Evolutionary conservation across 2,797 vertebrate genomes (phyloP).

Genomic region (Pantherophis alleghaniensis): DNA sequence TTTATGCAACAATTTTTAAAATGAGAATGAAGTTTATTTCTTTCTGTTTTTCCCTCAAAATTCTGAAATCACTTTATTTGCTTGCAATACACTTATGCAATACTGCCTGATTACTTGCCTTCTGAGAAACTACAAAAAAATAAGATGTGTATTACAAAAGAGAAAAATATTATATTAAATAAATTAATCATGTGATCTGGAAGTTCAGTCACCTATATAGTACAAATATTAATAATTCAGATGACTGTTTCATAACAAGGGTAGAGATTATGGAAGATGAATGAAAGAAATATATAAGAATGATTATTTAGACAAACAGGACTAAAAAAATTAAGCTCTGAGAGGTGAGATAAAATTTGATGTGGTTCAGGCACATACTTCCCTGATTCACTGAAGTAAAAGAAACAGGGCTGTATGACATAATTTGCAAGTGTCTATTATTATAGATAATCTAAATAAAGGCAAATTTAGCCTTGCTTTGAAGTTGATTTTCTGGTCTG

Average conservation of each 20-base stretch:
- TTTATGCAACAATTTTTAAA: background rate
- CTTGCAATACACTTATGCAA: constrained; percentile 5
- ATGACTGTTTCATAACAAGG: constrained; percentile 35
- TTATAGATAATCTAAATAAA: background rate
- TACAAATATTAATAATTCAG: constrained; percentile 52
- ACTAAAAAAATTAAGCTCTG: background rate
- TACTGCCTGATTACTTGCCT: background rate
- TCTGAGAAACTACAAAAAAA: constrained; percentile 31
- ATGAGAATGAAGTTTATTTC: background rate
- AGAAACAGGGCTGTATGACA: background rate
- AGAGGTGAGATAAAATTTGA: background rate
- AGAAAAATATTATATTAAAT: constrained; percentile 43
- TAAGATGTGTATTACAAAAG: background rate
- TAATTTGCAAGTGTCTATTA: background rate
- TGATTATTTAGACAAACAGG: background rate
- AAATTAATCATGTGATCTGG: constrained; percentile 54
- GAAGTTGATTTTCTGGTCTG: background rate
- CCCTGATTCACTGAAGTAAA: background rate
- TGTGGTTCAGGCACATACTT: background rate
- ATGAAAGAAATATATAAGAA: background rate
- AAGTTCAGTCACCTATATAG: constrained; percentile 23
- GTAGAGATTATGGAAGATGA: background rate
- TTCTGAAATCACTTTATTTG: background rate
- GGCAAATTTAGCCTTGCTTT: background rate
- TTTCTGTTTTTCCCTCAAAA: background rate